phyloP scores from a whole-genome alignment of 2,797 vertebrate species.

The Apogon hyalosoma region DNA sequence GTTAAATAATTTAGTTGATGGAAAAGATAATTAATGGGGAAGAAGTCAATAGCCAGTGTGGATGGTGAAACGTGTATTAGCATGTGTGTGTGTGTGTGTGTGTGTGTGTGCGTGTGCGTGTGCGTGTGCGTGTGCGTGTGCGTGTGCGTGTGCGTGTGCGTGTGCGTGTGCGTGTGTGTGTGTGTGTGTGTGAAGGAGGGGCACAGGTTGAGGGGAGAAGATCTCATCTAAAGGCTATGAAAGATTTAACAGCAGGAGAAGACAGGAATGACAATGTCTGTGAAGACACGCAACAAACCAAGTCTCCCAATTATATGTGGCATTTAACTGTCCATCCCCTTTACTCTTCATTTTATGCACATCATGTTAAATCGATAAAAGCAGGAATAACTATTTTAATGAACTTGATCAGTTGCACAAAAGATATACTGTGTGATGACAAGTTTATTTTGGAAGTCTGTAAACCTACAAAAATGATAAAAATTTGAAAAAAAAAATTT shows the following conservation, averaged over 20 bases:
- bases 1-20: constrained; percentile 84
- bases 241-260: constrained; percentile 81
- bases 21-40: constrained; percentile 84
- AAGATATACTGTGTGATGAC: constrained; percentile 16
- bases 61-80: constrained; percentile 30
- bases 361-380: constrained; percentile 57
- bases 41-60: constrained; percentile 75
- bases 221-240: constrained; percentile 84
- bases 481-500: neutral
- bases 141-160: too few relatives aligned
- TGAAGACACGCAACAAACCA: constrained; percentile 71
- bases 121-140: too few relatives aligned
- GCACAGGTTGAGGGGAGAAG: constrained; percentile 78
- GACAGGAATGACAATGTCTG: constrained; percentile 83
- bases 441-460: constrained; percentile 18
- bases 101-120: constrained; percentile 38
- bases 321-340: constrained; percentile 69
- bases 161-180: too few relatives aligned
- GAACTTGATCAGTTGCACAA: constrained; percentile 47
- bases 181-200: constrained; percentile 53
- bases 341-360: constrained; percentile 54
- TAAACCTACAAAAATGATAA: constrained; percentile 5
- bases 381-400: constrained; percentile 46
- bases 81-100: constrained; percentile 34
- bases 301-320: constrained; percentile 74